phyloP scores from a whole-genome alignment of 2,797 vertebrate genomes.

The Epinephelus coioides region DNA sequence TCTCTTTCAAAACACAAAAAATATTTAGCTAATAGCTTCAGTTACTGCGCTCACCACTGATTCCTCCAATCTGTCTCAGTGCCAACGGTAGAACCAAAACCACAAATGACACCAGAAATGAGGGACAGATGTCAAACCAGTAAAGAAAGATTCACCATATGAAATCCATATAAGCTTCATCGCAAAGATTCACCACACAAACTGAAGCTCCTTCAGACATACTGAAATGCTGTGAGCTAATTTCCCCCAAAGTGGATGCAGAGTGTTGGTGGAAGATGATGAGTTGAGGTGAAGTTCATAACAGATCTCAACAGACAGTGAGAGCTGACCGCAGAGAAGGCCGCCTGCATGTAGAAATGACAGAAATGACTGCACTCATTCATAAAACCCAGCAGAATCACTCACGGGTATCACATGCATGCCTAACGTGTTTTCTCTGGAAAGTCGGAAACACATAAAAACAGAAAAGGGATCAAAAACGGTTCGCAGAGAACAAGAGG shows the following conservation, averaged over 20 bases:
- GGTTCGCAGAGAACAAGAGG: background rate
- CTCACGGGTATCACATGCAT: background rate
- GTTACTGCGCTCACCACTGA: background rate
- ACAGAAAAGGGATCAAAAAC: background rate
- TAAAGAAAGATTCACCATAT: background rate
- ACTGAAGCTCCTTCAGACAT: background rate
- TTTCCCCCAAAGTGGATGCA: background rate
- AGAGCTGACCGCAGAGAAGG: background rate
- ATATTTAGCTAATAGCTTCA: constrained; percentile 30
- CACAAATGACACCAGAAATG: background rate
- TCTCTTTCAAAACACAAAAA: constrained; percentile 21
- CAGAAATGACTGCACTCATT: constrained; percentile 15
- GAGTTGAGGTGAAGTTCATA: background rate
- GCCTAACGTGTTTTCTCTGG: background rate
- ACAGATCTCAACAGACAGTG: background rate
- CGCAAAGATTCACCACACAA: background rate
- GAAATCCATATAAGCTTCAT: background rate
- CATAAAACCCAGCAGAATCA: background rate
- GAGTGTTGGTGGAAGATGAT: background rate
- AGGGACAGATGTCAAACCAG: constrained; percentile 24
- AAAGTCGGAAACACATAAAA: background rate
- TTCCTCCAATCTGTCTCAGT: background rate
- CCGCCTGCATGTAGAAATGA: background rate
- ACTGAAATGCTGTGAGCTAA: background rate
- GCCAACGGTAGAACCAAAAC: background rate